These are phyloP conservation scores for Monomorium pharaonis DNA, from an alignment of 1,140 invertebrate species.

Conservation along the genomic window DNA sequence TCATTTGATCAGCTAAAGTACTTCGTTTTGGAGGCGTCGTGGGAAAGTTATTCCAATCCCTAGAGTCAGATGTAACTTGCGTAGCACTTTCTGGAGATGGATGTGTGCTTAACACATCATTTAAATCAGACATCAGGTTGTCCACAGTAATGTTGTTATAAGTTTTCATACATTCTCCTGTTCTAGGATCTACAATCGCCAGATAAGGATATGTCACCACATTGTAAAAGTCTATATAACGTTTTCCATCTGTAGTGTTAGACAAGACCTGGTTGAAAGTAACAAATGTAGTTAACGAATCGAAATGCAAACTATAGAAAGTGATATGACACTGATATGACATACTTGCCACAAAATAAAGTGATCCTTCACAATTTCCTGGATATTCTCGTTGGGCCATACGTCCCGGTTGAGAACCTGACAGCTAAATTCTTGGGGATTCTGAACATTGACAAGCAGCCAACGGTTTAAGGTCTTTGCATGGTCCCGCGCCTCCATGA, in stretches of 20 bases:
- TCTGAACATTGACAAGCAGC: constrained; percentile 92
- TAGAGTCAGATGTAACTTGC: constrained; percentile 69
- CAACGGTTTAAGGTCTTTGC: constrained; percentile 88
- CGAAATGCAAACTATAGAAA: neutral
- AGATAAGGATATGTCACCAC: constrained; percentile 90
- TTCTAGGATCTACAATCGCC: constrained; percentile 91
- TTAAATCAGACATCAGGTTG: constrained; percentile 80
- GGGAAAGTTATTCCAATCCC: constrained; percentile 72
- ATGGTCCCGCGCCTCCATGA: constrained; percentile 88
- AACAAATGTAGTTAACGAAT: constrained; percentile 1
- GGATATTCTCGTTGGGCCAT: constrained; percentile 89
- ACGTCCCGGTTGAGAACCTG: constrained; percentile 92
- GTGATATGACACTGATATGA: neutral
- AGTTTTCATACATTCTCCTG: constrained; percentile 88
- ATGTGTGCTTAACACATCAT: constrained; percentile 83
- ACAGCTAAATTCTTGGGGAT: constrained; percentile 90
- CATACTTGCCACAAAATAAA: constrained; percentile 93
- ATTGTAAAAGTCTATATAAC: constrained; percentile 90
- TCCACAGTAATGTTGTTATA: constrained; percentile 86
- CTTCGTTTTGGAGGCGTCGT: constrained; percentile 64
- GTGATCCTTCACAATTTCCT: constrained; percentile 89
- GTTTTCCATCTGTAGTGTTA: constrained; percentile 89
- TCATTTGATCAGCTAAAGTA: constrained; percentile 60
- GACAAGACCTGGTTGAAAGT: constrained; percentile 86
- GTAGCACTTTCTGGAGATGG: constrained; percentile 82